phyloP scores from a whole-genome alignment of 2,113 vertebrate species.

The Channa argus region DNA sequence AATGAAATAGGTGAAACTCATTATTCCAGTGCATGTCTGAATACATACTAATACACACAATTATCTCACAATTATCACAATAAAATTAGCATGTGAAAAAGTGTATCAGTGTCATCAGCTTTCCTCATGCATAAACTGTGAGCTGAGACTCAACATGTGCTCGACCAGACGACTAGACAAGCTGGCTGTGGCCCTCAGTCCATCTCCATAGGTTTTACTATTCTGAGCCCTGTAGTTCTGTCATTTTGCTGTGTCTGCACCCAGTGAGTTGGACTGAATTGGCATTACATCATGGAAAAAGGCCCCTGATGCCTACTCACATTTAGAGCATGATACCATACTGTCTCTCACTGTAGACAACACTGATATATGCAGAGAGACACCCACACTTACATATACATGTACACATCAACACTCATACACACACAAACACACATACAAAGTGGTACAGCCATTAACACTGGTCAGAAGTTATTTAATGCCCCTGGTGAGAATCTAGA shows the following conservation, averaged over 20 bases:
- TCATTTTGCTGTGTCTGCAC: conserved; percentile 72
- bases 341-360: conserved; percentile 33
- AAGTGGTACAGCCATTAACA: conserved; percentile 56
- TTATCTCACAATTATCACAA: too few species aligned
- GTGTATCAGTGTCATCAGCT: not conserved
- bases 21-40: too few species aligned
- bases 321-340: conserved; percentile 77
- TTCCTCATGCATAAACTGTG: conserved; percentile 25
- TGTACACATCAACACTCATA: too few species aligned
- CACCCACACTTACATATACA: conserved; percentile 2
- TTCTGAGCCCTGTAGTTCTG: conserved; percentile 61
- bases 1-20: too few species aligned
- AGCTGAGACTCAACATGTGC: conserved; percentile 39
- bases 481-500: conserved; percentile 48
- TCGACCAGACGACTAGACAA: conserved; percentile 33
- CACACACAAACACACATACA: conserved; percentile 1
- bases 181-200: conserved; percentile 49
- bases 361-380: conserved; percentile 36
- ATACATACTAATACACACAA: too few species aligned
- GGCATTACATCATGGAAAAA: conserved; percentile 75
- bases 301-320: conserved; percentile 43
- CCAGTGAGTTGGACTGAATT: conserved; percentile 39
- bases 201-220: conserved; percentile 55
- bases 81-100: too few species aligned
- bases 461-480: conserved; percentile 64